Base-by-base conservation (phyloP, 2,888 invertebrate genomes). In the Drosophila recens region DNA sequence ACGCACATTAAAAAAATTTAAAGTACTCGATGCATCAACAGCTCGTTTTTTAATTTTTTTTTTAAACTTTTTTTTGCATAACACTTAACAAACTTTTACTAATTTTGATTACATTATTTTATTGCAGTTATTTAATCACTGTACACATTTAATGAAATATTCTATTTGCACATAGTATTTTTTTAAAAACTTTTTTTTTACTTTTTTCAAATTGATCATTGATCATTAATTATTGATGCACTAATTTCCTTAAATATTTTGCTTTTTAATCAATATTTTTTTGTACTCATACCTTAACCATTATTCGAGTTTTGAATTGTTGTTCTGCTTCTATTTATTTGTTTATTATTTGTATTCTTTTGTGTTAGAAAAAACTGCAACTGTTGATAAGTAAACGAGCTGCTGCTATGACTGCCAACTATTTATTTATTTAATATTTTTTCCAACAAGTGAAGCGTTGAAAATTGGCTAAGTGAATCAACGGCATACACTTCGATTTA, bases 401-500 rank as follows among this genome's bases (percentile, higher is more conserved):
- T 67, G 27, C 11, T 36, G 17, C 63, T 54, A 62, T 52, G 40
- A 17, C 59, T 73, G 36, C 10, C 6, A 62, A 49, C 27, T 56
- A 53, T 67, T 72, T 68, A 57, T 63, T 61, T 61, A n/a, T 59
- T 72, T 68, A 23, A 56, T 38, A 42, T 17, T 30, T 48, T 52
- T 61, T 64, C 38, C 46, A 13, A 13, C 36, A 52, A 67, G 17
- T 54, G 48, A 57, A 57, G 65, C 72, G 62, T 79, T 57, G 13
- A 65, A 62, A 72, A 67, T 66, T 57, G 34, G 6, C 9, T 51
- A 43, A 56, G 34, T 68, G 73, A 76, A 70, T 65, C 48, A 46
- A 46, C 8, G n/a, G 49, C 43, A 61, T 42, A 13, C 54, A 17
- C 27, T 54, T 57, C 45, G 6, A 15, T 43, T 48, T 27, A 30